These are phyloP conservation scores for Phrynocephalus versicolor DNA, from an alignment of 2,113 vertebrate species.

Conservation along the genomic window DNA sequence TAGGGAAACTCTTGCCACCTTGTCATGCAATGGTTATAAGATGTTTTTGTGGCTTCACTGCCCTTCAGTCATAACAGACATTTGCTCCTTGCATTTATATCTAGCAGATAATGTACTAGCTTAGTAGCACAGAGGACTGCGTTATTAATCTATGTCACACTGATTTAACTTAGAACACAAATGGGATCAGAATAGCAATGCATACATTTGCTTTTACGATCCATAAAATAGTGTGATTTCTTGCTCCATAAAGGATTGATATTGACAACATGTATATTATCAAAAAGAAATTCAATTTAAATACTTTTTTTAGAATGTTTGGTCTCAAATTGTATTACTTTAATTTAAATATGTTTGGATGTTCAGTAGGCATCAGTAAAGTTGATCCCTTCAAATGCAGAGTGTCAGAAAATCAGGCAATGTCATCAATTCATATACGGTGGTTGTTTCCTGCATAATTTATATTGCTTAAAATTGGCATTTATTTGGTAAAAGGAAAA, in stretches of 20 bases:
- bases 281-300: neutral
- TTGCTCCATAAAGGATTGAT: neutral
- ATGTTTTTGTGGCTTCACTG: neutral
- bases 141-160: constrained; percentile 11
- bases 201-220: constrained; percentile 16
- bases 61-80: neutral
- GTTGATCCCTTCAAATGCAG: rapidly evolving
- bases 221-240: neutral
- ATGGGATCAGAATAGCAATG: constrained; percentile 16
- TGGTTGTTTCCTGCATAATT: neutral
- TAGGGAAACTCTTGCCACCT: neutral
- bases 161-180: constrained; percentile 23
- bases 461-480: neutral
- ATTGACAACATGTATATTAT: neutral
- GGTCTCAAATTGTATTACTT: neutral
- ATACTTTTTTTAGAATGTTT: constrained; percentile 10
- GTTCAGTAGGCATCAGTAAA: neutral
- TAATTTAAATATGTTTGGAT: neutral
- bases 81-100: neutral
- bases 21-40: neutral
- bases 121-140: neutral
- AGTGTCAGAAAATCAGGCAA: neutral
- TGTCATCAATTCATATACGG: rapidly evolving
- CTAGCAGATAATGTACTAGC: neutral
- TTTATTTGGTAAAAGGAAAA: constrained; percentile 15